Percentiles rank a stretch among this genome's conserved stretches.
Conservation (phyloP, 1,140 invertebrate genomes). For the Solen grandis region DNA sequence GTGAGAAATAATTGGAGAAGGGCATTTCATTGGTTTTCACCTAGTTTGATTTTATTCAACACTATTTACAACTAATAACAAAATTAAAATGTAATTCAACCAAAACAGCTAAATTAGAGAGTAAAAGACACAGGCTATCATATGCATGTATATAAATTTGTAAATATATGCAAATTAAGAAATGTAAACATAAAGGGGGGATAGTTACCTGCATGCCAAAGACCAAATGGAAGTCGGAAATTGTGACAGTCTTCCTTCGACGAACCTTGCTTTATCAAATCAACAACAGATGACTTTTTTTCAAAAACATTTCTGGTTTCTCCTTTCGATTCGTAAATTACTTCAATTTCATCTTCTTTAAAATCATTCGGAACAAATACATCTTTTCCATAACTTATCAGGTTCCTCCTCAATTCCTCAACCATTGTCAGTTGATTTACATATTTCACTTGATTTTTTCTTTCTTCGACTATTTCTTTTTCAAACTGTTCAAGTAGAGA, state of each 20-base stretch:
- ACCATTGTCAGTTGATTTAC: slow-evolving; percentile 35
- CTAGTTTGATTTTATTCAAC: too few relatives aligned
- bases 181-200: too few relatives aligned
- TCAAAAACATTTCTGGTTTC: neutral
- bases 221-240: neutral
- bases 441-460: slow-evolving; percentile 13
- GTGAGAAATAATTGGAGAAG: too few relatives aligned
- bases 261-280: slow-evolving; percentile 13
- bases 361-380: slow-evolving; percentile 42
- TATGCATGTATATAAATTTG: too few relatives aligned
- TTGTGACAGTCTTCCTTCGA: neutral
- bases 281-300: neutral
- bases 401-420: neutral
- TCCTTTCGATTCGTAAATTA: neutral
- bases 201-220: slow-evolving; percentile 17
- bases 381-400: slow-evolving; percentile 38
- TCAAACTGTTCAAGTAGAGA: slow-evolving; percentile 29
- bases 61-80: too few relatives aligned
- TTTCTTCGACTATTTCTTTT: slow-evolving; percentile 15
- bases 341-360: slow-evolving; percentile 33
- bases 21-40: too few relatives aligned
- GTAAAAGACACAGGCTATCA: too few relatives aligned
- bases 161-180: too few relatives aligned
- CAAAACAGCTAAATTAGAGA: too few relatives aligned
- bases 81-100: too few relatives aligned